phyloP scores from a whole-genome alignment of 2,113 vertebrate species.

The Pseudorectes ferrugineus region DNA sequence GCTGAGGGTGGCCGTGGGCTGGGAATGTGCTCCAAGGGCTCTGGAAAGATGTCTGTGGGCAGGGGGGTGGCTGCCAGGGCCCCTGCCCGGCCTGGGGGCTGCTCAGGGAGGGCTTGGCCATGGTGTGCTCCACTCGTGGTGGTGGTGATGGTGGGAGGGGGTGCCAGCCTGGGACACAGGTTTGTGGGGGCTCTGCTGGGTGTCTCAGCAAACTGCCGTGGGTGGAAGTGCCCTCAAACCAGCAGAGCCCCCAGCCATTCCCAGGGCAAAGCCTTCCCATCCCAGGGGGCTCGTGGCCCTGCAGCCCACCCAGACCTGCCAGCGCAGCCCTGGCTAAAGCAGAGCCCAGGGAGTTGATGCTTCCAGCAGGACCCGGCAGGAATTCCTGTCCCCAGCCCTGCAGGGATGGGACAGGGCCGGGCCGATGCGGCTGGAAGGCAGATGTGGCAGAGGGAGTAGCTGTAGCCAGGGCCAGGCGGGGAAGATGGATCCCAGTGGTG shows the following conservation, averaged over 20 bases:
- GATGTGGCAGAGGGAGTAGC: background rate
- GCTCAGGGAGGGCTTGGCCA: background rate
- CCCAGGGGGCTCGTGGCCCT: fast-evolving
- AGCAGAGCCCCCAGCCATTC: background rate
- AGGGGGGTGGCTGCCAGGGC: background rate
- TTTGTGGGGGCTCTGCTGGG: background rate
- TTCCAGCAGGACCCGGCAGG: background rate
- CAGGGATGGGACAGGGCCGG: background rate
- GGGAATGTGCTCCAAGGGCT: background rate
- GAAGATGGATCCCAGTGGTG: fast-evolving
- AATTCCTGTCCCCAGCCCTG: background rate
- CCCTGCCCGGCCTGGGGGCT: background rate
- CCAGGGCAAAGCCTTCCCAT: background rate
- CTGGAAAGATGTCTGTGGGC: background rate
- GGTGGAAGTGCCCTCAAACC: background rate
- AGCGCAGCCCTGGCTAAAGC: background rate
- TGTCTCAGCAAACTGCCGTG: background rate
- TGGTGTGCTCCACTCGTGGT: fast-evolving
- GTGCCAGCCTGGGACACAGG: fast-evolving
- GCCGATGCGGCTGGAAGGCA: background rate
- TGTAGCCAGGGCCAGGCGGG: fast-evolving
- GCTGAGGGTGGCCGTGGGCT: background rate
- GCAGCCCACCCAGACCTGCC: background rate
- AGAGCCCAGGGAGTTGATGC: fast-evolving
- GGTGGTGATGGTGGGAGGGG: background rate